These are phyloP conservation scores for Hecatera dysodea DNA, from an alignment of 2,888 invertebrate genomes.

Conservation along the genomic window DNA sequence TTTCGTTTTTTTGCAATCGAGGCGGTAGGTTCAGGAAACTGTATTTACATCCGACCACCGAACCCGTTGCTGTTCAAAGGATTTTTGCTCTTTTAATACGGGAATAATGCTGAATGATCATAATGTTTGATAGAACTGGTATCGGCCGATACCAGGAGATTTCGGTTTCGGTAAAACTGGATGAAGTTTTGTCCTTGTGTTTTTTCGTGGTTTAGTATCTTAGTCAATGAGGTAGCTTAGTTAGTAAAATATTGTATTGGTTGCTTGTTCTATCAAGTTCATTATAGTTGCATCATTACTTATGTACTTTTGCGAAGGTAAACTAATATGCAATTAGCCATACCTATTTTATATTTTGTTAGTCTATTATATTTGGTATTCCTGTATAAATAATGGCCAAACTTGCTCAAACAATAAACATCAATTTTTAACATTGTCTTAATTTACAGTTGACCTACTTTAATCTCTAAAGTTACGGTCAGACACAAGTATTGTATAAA, in stretches of 20 bases:
- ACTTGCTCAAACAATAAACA: background rate
- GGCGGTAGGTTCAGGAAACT: conserved; percentile 49
- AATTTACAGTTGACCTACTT: conserved; percentile 2
- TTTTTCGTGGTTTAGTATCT: background rate
- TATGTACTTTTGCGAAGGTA: no score
- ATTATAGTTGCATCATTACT: no score
- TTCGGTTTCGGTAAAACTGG: conserved; percentile 22
- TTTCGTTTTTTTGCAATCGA: conserved; percentile 53
- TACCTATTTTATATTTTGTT: no score
- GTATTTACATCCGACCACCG: conserved; percentile 64
- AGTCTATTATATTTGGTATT: no score
- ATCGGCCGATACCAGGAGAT: conserved; percentile 22
- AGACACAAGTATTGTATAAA: conserved; percentile 15
- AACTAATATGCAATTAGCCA: no score
- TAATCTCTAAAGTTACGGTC: background rate
- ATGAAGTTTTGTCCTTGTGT: background rate
- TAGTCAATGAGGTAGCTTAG: no score
- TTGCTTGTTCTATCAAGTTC: no score
- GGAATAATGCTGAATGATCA: conserved; percentile 19
- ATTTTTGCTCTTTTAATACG: conserved; percentile 54
- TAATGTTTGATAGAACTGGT: conserved; percentile 34
- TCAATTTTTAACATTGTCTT: background rate
- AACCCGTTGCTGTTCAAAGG: conserved; percentile 57
- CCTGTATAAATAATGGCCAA: background rate
- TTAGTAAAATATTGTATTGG: no score